Conservation (phyloP, 1,140 invertebrate genomes). For the Acromyrmex heyeri region DNA sequence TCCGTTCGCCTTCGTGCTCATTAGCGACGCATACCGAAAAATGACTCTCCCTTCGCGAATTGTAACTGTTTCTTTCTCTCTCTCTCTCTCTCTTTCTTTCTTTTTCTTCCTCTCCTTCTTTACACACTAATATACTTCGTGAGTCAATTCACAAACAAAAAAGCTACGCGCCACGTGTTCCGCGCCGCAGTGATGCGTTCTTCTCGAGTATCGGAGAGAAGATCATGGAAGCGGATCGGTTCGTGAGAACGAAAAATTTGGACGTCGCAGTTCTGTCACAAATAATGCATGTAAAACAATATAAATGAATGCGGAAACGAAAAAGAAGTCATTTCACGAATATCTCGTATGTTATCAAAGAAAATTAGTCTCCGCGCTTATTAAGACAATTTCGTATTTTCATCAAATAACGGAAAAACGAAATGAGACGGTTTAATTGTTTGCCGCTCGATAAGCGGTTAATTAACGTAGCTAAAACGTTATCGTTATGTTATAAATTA, state of each 20-base stretch:
- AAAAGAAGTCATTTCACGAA: neutral
- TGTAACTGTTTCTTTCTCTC: neutral
- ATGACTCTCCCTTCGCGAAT: neutral
- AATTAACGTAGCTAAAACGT: neutral
- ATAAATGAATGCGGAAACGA: neutral
- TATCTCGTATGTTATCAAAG: neutral
- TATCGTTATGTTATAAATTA: neutral
- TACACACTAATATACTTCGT: neutral
- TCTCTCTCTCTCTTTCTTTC: neutral
- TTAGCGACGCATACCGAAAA: conserved; percentile 44
- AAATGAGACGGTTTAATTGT: neutral
- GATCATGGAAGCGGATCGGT: conserved; percentile 14
- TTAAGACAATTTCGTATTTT: neutral
- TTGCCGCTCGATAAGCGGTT: neutral
- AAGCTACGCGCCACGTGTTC: conserved; percentile 51
- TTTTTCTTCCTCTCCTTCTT: neutral
- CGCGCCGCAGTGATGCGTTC: neutral
- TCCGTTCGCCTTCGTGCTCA: conserved; percentile 10
- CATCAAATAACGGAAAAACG: neutral
- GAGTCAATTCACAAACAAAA: conserved; percentile 52
- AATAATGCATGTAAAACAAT: neutral
- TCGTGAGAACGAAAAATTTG: conserved; percentile 27
- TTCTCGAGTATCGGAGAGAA: conserved; percentile 22
- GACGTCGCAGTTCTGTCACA: neutral
- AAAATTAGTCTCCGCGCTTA: neutral